phyloP scores from a whole-genome alignment of 37 sponge, comb jelly and placozoan species.

The Ephydatia muelleri region DNA sequence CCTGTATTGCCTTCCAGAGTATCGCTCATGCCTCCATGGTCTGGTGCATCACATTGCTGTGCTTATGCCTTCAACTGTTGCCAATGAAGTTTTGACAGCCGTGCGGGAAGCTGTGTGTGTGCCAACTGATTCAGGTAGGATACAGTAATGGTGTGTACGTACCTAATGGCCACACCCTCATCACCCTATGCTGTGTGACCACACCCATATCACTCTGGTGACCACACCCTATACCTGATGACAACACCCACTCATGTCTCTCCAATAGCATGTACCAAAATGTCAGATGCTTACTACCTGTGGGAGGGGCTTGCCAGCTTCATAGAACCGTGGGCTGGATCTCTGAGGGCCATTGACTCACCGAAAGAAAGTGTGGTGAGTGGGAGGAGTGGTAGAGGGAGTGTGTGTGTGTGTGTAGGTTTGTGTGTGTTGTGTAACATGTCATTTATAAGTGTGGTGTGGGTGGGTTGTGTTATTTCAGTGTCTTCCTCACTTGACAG shows the following conservation, averaged over 20 bases:
- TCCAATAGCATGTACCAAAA: conserved; percentile 23
- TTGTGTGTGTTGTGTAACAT: no score
- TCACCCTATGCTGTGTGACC: no score
- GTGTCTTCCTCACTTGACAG: neutral
- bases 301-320: conserved; percentile 44
- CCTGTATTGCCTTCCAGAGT: conserved; percentile 5
- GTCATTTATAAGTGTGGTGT: no score
- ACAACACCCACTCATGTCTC: no score
- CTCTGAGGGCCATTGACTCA: conserved; percentile 10
- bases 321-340: conserved; percentile 43
- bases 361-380: conserved; percentile 13
- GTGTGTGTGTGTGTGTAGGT: no score
- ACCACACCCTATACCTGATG: no score
- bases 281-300: conserved; percentile 20
- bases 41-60: conserved; percentile 6
- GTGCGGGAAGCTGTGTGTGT: neutral
- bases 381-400: no score
- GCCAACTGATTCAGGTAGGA: neutral
- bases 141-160: neutral
- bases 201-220: no score
- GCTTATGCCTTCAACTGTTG: conserved; percentile 28
- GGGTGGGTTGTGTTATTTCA: no score
- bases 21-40: neutral
- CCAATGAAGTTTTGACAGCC: neutral
- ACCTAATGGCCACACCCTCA: no score